Evolutionary conservation across 2,888 invertebrate species (phyloP).

Genomic region (Heteropelma amictum): DNA sequence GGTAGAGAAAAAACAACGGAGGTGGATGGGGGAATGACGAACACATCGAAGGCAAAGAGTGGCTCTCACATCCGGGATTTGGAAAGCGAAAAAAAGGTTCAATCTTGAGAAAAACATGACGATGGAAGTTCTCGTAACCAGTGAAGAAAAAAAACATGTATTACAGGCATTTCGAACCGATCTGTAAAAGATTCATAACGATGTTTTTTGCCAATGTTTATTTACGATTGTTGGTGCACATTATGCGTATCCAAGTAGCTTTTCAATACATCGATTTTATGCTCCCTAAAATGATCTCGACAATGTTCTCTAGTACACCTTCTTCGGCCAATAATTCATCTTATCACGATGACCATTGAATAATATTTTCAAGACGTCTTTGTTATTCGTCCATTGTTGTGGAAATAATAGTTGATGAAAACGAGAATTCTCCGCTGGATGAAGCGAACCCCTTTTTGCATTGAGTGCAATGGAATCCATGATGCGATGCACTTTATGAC

Average conservation of each 20-base stretch:
- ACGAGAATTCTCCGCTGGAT: not conserved
- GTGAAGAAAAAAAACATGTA: constrained; percentile 26
- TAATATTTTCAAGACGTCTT: constrained; percentile 1
- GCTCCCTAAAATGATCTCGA: not conserved
- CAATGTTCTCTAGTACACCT: not conserved
- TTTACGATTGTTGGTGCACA: not conserved
- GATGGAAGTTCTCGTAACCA: constrained; percentile 22
- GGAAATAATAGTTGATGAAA: constrained; percentile 2
- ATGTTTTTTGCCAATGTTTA: constrained; percentile 38
- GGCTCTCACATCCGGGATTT: constrained; percentile 28
- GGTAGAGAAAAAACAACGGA: constrained; percentile 4
- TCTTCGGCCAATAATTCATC: constrained; percentile 25
- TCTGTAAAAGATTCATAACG: constrained; percentile 17
- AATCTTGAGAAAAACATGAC: constrained; percentile 52
- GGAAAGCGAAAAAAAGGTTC: constrained; percentile 53
- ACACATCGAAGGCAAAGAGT: constrained; percentile 31
- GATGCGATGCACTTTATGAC: constrained; percentile 6
- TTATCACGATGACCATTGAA: constrained; percentile 11
- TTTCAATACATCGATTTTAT: not conserved
- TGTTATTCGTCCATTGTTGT: not conserved
- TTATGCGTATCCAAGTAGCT: not conserved
- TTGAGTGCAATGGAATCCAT: not conserved
- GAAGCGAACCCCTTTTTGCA: not conserved
- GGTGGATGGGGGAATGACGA: constrained; percentile 33
- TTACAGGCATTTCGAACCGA: not conserved